phyloP scores from a whole-genome alignment of 2,113 vertebrate species.

The Brienomyrus longianalis region DNA sequence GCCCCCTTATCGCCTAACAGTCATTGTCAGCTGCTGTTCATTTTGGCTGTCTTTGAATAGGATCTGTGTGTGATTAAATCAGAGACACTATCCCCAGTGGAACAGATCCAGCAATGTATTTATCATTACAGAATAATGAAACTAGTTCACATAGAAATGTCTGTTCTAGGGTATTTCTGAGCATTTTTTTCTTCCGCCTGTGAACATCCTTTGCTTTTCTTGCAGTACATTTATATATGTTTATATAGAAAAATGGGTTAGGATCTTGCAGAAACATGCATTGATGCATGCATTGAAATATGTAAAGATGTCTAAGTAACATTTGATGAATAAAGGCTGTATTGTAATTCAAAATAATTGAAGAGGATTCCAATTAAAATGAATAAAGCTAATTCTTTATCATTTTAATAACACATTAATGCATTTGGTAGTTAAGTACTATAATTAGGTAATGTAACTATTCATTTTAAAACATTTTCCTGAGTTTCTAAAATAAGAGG shows the following conservation, averaged over 20 bases:
- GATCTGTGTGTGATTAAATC: background rate
- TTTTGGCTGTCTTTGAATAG: background rate
- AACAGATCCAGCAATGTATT: background rate
- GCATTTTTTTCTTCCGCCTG: too few relatives aligned
- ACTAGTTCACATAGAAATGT: background rate
- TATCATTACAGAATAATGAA: slow-evolving; percentile 1
- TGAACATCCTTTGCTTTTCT: background rate
- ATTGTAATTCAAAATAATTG: background rate
- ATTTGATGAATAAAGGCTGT: background rate
- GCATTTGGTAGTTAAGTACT: background rate
- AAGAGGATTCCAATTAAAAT: background rate
- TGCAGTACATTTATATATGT: background rate
- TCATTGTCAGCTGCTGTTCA: slow-evolving; percentile 10
- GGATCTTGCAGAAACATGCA: background rate
- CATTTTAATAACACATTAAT: background rate
- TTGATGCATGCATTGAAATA: background rate
- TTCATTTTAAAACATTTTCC: background rate
- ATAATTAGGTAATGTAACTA: background rate
- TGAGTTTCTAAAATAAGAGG: background rate
- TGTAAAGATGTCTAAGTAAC: background rate
- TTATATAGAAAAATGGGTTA: background rate
- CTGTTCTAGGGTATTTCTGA: background rate
- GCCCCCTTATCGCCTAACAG: slow-evolving; percentile 3
- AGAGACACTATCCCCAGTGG: background rate
- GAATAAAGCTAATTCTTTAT: background rate